Evolutionary conservation across 2,113 vertebrate species (phyloP), one percentile per base, ranked within the genome.

Genomic region (Gorsachius goisagi): DNA sequence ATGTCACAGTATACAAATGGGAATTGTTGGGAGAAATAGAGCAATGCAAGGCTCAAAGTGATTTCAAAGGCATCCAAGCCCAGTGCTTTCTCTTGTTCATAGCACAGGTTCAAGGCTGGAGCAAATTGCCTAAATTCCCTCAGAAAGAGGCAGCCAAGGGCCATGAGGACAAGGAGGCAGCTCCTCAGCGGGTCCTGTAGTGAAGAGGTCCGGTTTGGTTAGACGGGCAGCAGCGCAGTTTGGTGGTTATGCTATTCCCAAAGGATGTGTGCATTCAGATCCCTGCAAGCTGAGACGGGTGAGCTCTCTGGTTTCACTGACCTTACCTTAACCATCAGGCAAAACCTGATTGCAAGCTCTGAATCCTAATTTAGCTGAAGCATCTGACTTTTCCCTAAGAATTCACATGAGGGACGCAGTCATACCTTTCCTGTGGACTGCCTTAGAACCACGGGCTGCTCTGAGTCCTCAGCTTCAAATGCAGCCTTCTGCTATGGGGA

Each of bases 1-100:
- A 95, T 96, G 91, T 95, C 95, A 96, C 77, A 45, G 73, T 68
- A n/a, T 72, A 84, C 87, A 96, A 89, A 89, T 81, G 82, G 93
- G 92, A 94, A 76, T 63, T 67, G 58, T 55, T 85, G 62, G 66
- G 76, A 93, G 90, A 95, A 96, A 78, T 37, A 77, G 93, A 95
- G 90, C 89, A 95, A 30, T 33, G 59, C 22, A 35, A 67, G 64
- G 35, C 62, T 95, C 74, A 85, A 92, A 89, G 90, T 95, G 90
- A 91, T 82, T 94, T 95, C 93, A 96, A 94, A 96, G 83, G 63
- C 82, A 90, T 73, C 58, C 0, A 1, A 85, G 76, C 45, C 59
- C 62, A 52, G 59, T 15, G 53, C 78, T 93, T 66, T 86, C 62
- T n/a, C 72, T 50, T 35, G 79, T 27, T 95, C 33, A 69, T 12